These are phyloP conservation scores for Channa argus DNA, from an alignment of 2,113 vertebrate species.

Conservation along the genomic window DNA sequence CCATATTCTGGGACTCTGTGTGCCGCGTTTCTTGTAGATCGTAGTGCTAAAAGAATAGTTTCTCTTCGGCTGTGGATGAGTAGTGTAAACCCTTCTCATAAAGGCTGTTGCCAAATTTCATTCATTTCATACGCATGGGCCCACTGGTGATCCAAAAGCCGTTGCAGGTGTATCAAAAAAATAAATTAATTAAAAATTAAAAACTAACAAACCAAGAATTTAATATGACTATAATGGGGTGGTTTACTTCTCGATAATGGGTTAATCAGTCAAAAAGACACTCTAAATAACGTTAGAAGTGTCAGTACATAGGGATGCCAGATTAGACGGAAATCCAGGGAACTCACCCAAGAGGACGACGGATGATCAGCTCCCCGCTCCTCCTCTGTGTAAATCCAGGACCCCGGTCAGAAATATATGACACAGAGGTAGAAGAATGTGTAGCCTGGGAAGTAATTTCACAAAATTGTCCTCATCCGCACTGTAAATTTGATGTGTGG, in stretches of 20 bases:
- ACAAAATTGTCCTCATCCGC: slow-evolving; percentile 65
- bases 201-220: neutral
- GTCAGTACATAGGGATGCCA: slow-evolving; percentile 30
- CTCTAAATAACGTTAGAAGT: slow-evolving; percentile 15
- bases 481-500: slow-evolving; percentile 30
- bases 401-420: slow-evolving; percentile 40
- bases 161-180: slow-evolving; percentile 22
- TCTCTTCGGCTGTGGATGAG: neutral
- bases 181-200: neutral
- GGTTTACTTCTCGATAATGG: neutral
- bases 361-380: slow-evolving; percentile 71
- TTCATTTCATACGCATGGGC: slow-evolving; percentile 55
- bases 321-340: slow-evolving; percentile 31
- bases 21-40: neutral
- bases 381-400: slow-evolving; percentile 81
- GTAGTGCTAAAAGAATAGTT: neutral
- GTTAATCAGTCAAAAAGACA: slow-evolving; percentile 30
- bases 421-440: neutral
- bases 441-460: slow-evolving; percentile 41
- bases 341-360: slow-evolving; percentile 84
- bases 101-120: slow-evolving; percentile 52
- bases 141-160: slow-evolving; percentile 22
- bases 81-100: slow-evolving; percentile 7
- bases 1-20: neutral
- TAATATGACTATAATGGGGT: neutral